A percentile compares a stretch with the other conserved stretches of the same genome.
Evolutionary conservation across 2,797 vertebrate species (phyloP).

Genomic region (Eremophila alpestris): DNA sequence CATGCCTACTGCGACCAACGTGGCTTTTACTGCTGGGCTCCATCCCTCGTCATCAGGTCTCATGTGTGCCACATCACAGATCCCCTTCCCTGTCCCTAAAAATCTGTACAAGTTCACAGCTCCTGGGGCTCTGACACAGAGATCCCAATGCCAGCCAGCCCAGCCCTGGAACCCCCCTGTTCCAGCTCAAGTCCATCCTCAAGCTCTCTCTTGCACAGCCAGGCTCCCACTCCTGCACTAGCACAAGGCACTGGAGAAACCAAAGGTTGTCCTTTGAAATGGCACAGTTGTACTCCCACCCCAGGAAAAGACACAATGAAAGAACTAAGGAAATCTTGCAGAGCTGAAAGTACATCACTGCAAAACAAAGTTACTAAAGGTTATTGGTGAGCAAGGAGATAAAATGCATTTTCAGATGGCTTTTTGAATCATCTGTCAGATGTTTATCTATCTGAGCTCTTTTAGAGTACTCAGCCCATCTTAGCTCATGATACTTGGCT

Average conservation of each 20-base stretch:
- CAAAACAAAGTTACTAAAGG: neutral
- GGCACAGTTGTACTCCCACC: neutral
- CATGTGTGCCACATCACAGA: accelerated
- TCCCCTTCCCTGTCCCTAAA: neutral
- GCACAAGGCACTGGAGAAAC: accelerated
- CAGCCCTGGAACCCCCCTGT: neutral
- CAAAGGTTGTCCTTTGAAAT: neutral
- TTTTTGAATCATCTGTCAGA: neutral
- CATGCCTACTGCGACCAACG: accelerated
- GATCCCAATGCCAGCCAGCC: accelerated
- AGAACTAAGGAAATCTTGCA: neutral
- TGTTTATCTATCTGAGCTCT: neutral
- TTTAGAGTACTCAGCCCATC: neutral
- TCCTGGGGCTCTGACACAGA: neutral
- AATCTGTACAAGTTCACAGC: neutral
- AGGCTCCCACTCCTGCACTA: neutral
- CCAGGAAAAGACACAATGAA: neutral
- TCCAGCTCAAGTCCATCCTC: neutral
- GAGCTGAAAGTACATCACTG: neutral
- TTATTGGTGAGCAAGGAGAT: neutral
- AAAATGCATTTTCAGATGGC: slow-evolving; percentile 12
- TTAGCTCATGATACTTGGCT: neutral
- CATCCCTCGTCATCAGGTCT: neutral
- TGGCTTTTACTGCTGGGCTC: neutral
- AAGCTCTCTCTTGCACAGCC: accelerated